A percentile compares a stretch with the other conserved stretches of the same genome.
Conservation (phyloP, 2,888 invertebrate species). For the Limnephilus marmoratus region DNA sequence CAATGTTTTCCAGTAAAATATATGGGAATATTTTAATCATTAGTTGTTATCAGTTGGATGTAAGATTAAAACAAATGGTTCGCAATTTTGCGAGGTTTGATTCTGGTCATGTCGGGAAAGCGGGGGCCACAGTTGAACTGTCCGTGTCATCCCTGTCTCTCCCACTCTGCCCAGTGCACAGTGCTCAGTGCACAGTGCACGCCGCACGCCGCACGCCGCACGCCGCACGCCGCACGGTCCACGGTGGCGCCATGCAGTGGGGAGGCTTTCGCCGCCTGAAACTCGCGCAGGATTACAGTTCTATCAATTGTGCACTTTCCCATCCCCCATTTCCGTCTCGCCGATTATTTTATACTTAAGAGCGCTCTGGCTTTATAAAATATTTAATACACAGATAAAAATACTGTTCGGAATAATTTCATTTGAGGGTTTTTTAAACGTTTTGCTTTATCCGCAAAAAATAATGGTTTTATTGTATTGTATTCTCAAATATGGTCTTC, state of each 20-base stretch:
- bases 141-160: too few relatives aligned
- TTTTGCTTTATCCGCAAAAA: not conserved
- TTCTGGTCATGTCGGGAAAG: too few relatives aligned
- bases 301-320: slow-evolving; percentile 28
- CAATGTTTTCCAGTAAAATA: too few relatives aligned
- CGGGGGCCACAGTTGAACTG: too few relatives aligned
- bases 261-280: not conserved
- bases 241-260: not conserved
- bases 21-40: too few relatives aligned
- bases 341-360: slow-evolving; percentile 21
- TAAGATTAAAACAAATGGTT: too few relatives aligned
- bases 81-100: too few relatives aligned
- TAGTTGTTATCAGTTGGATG: too few relatives aligned
- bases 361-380: not conserved
- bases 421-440: not conserved
- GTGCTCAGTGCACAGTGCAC: not conserved
- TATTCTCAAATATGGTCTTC: too few relatives aligned
- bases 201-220: not conserved
- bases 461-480: not conserved
- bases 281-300: slow-evolving; percentile 9
- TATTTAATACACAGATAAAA: slow-evolving; percentile 4
- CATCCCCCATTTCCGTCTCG: not conserved
- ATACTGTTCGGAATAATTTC: not conserved
- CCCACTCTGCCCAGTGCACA: not conserved
- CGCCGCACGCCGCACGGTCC: not conserved